These are phyloP conservation scores for Mesaphorura yosii DNA, from an alignment of 1,140 invertebrate genomes.

Conservation along the genomic window DNA sequence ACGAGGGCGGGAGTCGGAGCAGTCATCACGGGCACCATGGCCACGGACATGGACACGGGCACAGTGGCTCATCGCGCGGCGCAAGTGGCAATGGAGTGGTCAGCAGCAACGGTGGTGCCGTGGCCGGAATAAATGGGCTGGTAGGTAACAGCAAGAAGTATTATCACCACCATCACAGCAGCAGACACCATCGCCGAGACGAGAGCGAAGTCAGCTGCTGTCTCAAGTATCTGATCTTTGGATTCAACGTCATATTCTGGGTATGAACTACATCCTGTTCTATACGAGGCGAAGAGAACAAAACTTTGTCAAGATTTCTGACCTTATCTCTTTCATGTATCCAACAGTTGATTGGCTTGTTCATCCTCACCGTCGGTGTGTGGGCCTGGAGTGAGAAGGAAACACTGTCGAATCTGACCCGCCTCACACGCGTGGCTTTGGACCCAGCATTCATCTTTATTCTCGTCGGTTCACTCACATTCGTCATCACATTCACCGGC, in stretches of 20 bases:
- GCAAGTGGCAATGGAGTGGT: background rate
- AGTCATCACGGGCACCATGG: background rate
- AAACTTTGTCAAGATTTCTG: background rate
- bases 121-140: background rate
- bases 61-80: background rate
- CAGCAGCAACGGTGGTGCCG: background rate
- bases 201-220: constrained; percentile 92
- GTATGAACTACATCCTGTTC: constrained; percentile 47
- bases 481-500: constrained; percentile 58
- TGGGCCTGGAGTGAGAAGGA: constrained; percentile 98
- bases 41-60: background rate
- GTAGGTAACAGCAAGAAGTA: no score
- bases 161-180: background rate
- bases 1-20: background rate
- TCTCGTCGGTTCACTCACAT: constrained; percentile 52
- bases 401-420: constrained; percentile 80
- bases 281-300: background rate
- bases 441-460: constrained; percentile 94
- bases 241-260: constrained; percentile 95
- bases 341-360: constrained; percentile 64
- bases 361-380: constrained; percentile 74
- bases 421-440: constrained; percentile 72
- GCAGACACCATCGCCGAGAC: constrained; percentile 61
- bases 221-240: constrained; percentile 92
- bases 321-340: background rate